Evolutionary conservation across 2,797 vertebrate species (phyloP).

Genomic region (Schizopygopsis malacanthus): DNA sequence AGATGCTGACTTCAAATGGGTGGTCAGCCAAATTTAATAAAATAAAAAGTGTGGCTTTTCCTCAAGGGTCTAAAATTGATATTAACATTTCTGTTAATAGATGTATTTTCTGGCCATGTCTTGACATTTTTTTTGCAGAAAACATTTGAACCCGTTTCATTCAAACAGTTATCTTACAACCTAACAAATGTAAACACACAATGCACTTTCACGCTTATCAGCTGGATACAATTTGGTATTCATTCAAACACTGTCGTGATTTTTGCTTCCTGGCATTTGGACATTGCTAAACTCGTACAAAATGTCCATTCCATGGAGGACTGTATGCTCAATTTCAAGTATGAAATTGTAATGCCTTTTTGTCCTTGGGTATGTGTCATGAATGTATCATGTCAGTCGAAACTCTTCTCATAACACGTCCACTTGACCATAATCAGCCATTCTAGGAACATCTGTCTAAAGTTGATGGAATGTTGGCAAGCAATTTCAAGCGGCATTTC

Average conservation of each 20-base stretch:
- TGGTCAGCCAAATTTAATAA: not conserved
- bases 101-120: not conserved
- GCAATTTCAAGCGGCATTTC: constrained; percentile 42
- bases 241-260: constrained; percentile 15
- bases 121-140: not conserved
- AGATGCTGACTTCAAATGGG: not conserved
- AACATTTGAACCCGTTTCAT: constrained; percentile 1
- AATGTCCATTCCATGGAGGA: not conserved
- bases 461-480: constrained; percentile 50
- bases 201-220: constrained; percentile 26
- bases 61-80: not conserved
- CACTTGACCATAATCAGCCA: constrained; percentile 51
- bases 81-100: not conserved
- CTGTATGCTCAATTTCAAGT: constrained; percentile 34
- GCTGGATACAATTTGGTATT: constrained; percentile 19
- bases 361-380: constrained; percentile 10
- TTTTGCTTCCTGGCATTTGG: constrained; percentile 26
- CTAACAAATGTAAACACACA: constrained; percentile 22
- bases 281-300: not conserved
- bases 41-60: not conserved
- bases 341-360: constrained; percentile 13
- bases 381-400: constrained; percentile 29
- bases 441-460: constrained; percentile 54
- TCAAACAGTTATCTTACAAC: not conserved
- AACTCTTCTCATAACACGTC: constrained; percentile 13